Base-by-base conservation (phyloP, 2,888 invertebrate genomes). In the Polydrusus cervinus region DNA sequence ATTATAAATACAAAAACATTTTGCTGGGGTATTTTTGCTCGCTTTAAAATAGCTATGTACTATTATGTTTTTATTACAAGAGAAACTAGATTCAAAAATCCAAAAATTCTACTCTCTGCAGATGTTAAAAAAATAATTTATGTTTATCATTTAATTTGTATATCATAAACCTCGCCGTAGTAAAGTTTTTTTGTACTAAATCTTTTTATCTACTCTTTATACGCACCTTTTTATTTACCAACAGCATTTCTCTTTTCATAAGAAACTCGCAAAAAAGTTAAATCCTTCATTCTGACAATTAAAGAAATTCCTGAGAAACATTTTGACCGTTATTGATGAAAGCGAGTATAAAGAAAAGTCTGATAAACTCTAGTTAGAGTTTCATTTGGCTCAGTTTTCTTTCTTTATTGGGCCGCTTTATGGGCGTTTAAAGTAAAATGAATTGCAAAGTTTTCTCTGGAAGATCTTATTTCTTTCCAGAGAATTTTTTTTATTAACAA, bases 221-320 rank as follows among this genome's bases (percentile, higher is more conserved):
- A 14, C 14, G 3, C 7, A 9, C 14, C 6, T 55, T 55, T 14
- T 34, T 34, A 55, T 34, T 14, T n/a, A 34, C 14, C 30, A 55
- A 34, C 14, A 55, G 34, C 18, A 55, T n/a, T 34, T 34, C 30
- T 14, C 14, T 14, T 34, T 55, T 14, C 6, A 34, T 55, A 55
- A 34, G 16, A 30, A 60, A 60, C 18, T 60, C 38, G 38, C 16
- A 16, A 60, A 57, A 60, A 57, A 60, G 38, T 60, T 16, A 60
- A 60, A 60, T 60, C 57, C 18, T 16, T 60, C 57, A 60, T 60
- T 60, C 57, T 60, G 57, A 60, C 57, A 60, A 60, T 60, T 60
- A 60, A 18, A 60, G 38, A 60, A 60, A 60, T 60, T 60, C 57
- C 38, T 10, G 18, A 16, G 38, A 11, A 38, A 60, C 57, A 16